Evolutionary conservation across 2,797 vertebrate genomes (phyloP), one percentile per base, ranked within the genome.

Genomic region (Simalia tracyae): DNA sequence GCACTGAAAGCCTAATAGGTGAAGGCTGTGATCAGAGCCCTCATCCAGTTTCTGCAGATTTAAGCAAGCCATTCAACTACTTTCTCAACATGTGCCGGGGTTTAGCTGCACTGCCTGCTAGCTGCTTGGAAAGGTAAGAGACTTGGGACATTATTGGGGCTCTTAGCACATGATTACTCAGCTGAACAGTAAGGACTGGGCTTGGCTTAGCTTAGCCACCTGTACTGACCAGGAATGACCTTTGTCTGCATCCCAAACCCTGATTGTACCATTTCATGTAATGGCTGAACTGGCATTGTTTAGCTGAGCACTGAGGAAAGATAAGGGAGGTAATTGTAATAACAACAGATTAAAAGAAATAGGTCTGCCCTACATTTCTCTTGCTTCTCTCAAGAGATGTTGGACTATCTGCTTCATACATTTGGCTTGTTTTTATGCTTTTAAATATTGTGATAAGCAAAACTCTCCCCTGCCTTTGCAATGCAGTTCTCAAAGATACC

Each of bases 121-220:
- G 97, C 97, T 99, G 98, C 97, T 96, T 99, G 97, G 98, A 99
- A 97, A 98, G 98, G 98, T 99, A 98, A 96, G 96, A 89, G 88
- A 60, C 86, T 95, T 61, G 0, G 89, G 0, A 31, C 88, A 90
- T 0, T 0, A n/a, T 0, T 5, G 94, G 86, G 85, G 1, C 60
- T 85, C 90, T 94, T 91, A 91, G 57, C n/a, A 92, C 84, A 60
- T n/a, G 89, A 2, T 31, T 85, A 1, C 1, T 60, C 19, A 26
- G 17, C 26, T 68, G 50, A 59, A 46, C 88, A 42, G n/a, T 84
- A 66, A 0, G 60, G 89, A 86, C 11, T 26, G 12, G 59, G 19
- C 14, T 68, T 10, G 26, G 57, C 19, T 87, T 24, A n/a, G 26
- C 56, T 81, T 61, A 54, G 0, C 56, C 90, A 14, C 61, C 9